A percentile compares a stretch with the other conserved stretches of the same genome.
These are phyloP conservation scores for Carapus acus DNA, from an alignment of 2,797 vertebrate genomes.

Conservation along the genomic window DNA sequence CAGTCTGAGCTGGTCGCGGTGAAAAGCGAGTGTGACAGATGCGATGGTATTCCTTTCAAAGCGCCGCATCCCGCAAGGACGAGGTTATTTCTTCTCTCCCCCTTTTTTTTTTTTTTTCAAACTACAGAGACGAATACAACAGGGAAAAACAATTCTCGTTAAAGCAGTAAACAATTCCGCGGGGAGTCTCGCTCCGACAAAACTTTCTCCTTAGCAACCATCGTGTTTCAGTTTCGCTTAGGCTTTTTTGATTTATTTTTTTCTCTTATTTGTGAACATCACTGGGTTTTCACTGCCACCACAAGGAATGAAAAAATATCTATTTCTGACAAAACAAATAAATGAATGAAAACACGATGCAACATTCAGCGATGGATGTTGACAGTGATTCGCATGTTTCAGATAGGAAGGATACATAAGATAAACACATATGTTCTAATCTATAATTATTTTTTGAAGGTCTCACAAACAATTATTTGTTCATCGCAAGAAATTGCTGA, in stretches of 20 bases:
- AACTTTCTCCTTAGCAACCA: background rate
- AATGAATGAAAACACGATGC: too few species aligned
- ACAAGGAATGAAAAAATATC: too few species aligned
- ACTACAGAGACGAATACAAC: conserved; percentile 26
- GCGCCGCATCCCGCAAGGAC: conserved; percentile 30
- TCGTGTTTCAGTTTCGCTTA: conserved; percentile 7
- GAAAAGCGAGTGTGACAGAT: conserved; percentile 56
- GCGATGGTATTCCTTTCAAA: conserved; percentile 46
- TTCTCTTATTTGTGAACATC: conserved; percentile 26
- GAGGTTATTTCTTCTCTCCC: too few species aligned
- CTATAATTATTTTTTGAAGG: too few species aligned
- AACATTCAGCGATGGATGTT: too few species aligned
- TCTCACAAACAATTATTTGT: too few species aligned
- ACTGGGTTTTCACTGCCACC: conserved; percentile 17
- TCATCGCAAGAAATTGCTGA: too few species aligned
- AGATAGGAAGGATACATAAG: too few species aligned
- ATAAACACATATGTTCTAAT: too few species aligned
- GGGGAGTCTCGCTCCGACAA: conserved; percentile 17
- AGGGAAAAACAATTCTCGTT: conserved; percentile 14
- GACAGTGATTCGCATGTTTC: too few species aligned
- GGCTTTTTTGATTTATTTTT: conserved; percentile 19
- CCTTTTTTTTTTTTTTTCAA: conserved; percentile 4
- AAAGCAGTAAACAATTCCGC: conserved; percentile 8
- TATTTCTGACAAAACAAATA: too few species aligned
- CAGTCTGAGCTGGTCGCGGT: conserved; percentile 29